Conservation (phyloP, 2,888 invertebrate genomes). For the Caenorhabditis becei region DNA sequence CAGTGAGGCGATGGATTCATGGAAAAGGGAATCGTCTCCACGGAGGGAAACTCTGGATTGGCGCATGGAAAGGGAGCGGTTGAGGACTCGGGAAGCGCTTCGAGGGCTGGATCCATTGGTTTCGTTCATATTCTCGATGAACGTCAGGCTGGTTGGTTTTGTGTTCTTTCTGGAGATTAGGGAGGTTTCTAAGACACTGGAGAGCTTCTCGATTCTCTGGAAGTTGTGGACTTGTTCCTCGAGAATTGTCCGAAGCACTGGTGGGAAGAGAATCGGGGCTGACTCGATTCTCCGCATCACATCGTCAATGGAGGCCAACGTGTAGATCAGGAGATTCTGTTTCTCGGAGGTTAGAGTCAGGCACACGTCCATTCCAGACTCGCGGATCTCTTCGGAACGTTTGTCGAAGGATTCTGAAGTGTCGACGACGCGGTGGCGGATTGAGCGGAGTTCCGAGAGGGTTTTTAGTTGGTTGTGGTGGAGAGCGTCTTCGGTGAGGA, state of each 20-base stretch:
- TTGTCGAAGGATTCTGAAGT: constrained; percentile 64
- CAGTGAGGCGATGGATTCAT: constrained; percentile 65
- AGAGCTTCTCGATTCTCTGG: constrained; percentile 62
- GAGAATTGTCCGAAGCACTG: constrained; percentile 61
- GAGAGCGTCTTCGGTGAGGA: constrained; percentile 71
- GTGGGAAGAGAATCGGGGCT: constrained; percentile 59
- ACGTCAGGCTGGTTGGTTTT: constrained; percentile 40
- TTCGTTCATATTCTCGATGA: constrained; percentile 47
- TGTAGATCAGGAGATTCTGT: constrained; percentile 53
- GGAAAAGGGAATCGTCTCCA: constrained; percentile 67
- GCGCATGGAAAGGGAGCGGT: constrained; percentile 56
- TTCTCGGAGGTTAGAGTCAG: constrained; percentile 46
- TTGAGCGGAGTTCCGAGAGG: constrained; percentile 66
- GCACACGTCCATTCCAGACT: constrained; percentile 45
- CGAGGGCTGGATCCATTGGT: not conserved
- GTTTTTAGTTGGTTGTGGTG: constrained; percentile 71
- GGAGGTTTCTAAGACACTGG: constrained; percentile 60
- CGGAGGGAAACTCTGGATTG: constrained; percentile 70
- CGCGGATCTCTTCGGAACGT: constrained; percentile 50
- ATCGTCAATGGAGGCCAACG: constrained; percentile 60
- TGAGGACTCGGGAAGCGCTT: constrained; percentile 3
- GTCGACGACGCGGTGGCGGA: constrained; percentile 60
- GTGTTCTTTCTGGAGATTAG: constrained; percentile 41
- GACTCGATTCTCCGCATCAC: constrained; percentile 60
- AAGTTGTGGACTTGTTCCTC: constrained; percentile 67